Percentiles rank a stretch among this genome's conserved stretches.
phyloP scores from a whole-genome alignment of 2,797 vertebrate genomes.

The Tamandua tetradactyla region DNA sequence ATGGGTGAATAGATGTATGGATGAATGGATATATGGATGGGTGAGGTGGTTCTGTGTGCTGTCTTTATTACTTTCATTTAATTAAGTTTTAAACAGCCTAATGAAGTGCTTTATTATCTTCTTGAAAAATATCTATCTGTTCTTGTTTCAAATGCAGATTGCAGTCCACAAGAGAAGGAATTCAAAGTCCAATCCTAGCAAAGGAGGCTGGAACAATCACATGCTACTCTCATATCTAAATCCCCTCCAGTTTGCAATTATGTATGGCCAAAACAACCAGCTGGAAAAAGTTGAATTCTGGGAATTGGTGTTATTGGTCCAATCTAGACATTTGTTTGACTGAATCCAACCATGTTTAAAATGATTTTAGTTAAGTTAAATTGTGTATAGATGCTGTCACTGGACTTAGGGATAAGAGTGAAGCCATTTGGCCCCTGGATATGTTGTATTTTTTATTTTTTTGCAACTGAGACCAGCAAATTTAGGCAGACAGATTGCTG shows the following conservation, averaged over 20 bases:
- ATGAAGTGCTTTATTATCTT: background rate
- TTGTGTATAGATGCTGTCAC: background rate
- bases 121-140: background rate
- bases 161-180: background rate
- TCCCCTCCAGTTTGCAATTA: background rate
- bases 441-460: background rate
- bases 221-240: background rate
- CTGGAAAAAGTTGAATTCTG: constrained; percentile 30
- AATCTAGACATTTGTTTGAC: constrained; percentile 52
- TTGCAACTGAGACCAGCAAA: background rate
- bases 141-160: constrained; percentile 31
- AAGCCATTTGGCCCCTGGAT: background rate
- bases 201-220: background rate
- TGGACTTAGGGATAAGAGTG: constrained; percentile 27
- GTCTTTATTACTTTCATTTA: background rate
- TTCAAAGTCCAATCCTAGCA: background rate
- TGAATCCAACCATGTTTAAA: constrained; percentile 37
- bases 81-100: constrained; percentile 33
- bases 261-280: background rate
- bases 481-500: background rate
- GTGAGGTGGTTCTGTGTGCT: background rate
- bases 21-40: background rate
- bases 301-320: constrained; percentile 37
- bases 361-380: constrained; percentile 56
- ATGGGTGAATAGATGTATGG: background rate